Conservation (phyloP, 2,888 invertebrate genomes). For the Leptogaster cylindrica region DNA sequence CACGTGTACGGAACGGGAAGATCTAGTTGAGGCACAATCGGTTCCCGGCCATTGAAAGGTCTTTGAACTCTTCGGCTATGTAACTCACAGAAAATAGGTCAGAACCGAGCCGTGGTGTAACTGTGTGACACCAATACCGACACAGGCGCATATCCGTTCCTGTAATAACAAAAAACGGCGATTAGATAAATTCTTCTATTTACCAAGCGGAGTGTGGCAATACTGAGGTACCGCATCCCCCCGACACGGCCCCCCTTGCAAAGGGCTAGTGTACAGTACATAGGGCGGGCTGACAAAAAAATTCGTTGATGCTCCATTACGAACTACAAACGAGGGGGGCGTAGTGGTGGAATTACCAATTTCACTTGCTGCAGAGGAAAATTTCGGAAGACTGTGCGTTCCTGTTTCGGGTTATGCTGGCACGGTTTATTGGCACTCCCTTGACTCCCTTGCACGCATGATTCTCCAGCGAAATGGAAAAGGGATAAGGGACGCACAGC, state of each 20-base stretch:
- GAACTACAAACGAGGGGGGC: neutral
- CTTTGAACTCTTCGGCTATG: slow-evolving; percentile 21
- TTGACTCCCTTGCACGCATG: too few relatives aligned
- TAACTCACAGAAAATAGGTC: slow-evolving; percentile 27
- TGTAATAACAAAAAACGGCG: slow-evolving; percentile 5
- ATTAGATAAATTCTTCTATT: slow-evolving; percentile 23
- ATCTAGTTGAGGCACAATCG: slow-evolving; percentile 18
- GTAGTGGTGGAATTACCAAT: neutral
- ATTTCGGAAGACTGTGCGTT: too few relatives aligned
- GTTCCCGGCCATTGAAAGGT: slow-evolving; percentile 29
- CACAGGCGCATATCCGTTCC: neutral
- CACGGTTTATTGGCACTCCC: too few relatives aligned
- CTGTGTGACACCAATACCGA: slow-evolving; percentile 4
- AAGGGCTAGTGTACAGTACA: too few relatives aligned
- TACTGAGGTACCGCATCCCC: too few relatives aligned
- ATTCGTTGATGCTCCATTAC: neutral
- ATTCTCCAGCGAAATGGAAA: too few relatives aligned
- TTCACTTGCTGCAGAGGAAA: too few relatives aligned
- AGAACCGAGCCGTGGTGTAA: neutral
- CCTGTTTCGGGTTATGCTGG: too few relatives aligned
- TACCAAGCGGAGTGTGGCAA: slow-evolving; percentile 4
- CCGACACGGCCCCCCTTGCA: too few relatives aligned
- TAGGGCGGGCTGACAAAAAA: too few relatives aligned
- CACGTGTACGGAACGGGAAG: slow-evolving; percentile 26
- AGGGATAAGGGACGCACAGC: too few relatives aligned